These are phyloP conservation scores for Pseudopodoces humilis DNA, from an alignment of 2,113 vertebrate species.

Conservation along the genomic window DNA sequence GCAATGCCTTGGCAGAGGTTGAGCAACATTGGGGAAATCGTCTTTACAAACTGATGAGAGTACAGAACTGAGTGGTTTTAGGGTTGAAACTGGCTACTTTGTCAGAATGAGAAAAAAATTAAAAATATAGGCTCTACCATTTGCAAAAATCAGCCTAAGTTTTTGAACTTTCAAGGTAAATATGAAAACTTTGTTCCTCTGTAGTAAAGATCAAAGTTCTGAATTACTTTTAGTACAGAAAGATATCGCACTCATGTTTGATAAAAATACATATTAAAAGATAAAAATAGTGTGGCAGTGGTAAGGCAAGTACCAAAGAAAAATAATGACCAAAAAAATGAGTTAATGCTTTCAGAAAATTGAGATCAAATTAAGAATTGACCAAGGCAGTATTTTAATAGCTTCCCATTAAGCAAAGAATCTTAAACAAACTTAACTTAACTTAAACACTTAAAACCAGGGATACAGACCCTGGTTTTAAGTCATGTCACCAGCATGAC, in stretches of 20 bases:
- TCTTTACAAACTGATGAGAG: not conserved
- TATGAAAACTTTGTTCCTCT: not conserved
- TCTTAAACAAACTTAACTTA: too few species aligned
- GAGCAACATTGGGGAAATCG: not conserved
- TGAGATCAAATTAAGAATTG: not conserved
- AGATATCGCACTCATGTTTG: not conserved
- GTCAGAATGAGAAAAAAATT: not conserved
- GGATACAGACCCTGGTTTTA: not conserved
- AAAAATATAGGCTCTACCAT: not conserved
- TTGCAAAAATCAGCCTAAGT: not conserved
- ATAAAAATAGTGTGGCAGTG: not conserved
- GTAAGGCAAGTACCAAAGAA: not conserved
- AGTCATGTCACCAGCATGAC: fast-evolving
- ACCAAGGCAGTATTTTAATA: not conserved
- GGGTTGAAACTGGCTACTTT: not conserved
- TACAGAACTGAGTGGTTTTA: not conserved
- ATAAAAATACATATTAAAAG: not conserved
- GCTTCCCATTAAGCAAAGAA: not conserved
- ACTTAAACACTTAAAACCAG: not conserved
- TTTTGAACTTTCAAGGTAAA: not conserved
- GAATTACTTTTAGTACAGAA: not conserved
- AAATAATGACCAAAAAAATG: not conserved
- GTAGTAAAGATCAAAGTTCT: not conserved
- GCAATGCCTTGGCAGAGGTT: not conserved
- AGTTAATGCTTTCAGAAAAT: not conserved